These are phyloP conservation scores for Spea multiplicata DNA, from an alignment of 2,113 vertebrate genomes.

Conservation along the genomic window DNA sequence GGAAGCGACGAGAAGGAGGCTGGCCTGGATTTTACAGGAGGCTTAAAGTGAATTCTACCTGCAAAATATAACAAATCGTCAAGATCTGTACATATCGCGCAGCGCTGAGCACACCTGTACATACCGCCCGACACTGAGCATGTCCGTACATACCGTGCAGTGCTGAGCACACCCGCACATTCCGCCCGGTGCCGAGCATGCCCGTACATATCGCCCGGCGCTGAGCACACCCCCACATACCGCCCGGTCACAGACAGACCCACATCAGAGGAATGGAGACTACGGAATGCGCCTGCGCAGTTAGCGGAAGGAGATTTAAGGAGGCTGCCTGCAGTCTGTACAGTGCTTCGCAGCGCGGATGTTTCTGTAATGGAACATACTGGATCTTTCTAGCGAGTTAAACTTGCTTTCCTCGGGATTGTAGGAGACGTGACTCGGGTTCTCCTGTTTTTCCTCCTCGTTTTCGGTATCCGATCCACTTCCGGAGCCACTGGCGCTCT, in stretches of 20 bases:
- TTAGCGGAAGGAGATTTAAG: not conserved
- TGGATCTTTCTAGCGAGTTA: slow-evolving; percentile 80
- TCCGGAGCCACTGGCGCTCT: slow-evolving; percentile 74
- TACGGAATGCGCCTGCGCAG: not conserved
- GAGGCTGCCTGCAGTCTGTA: not conserved
- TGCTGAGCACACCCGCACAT: too few species aligned
- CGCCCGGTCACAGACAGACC: not conserved
- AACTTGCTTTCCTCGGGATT: slow-evolving; percentile 73
- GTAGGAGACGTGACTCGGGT: slow-evolving; percentile 80
- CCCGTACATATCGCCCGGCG: too few species aligned
- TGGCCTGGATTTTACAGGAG: slow-evolving; percentile 65
- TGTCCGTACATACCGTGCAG: not conserved
- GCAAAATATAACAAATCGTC: slow-evolving; percentile 35
- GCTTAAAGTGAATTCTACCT: slow-evolving; percentile 75
- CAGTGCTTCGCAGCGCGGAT: too few species aligned
- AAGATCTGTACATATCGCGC: not conserved
- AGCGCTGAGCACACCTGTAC: too few species aligned
- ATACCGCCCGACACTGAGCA: not conserved
- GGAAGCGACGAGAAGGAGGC: slow-evolving; percentile 62
- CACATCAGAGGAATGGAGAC: too few species aligned
- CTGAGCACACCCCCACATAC: too few species aligned
- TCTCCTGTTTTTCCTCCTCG: slow-evolving; percentile 67
- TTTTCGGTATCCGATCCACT: slow-evolving; percentile 73
- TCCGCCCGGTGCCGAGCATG: too few species aligned
- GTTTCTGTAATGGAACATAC: slow-evolving; percentile 63